Evolutionary conservation across 2,888 invertebrate species (phyloP).

Genomic region (Muschampia plurimacula): DNA sequence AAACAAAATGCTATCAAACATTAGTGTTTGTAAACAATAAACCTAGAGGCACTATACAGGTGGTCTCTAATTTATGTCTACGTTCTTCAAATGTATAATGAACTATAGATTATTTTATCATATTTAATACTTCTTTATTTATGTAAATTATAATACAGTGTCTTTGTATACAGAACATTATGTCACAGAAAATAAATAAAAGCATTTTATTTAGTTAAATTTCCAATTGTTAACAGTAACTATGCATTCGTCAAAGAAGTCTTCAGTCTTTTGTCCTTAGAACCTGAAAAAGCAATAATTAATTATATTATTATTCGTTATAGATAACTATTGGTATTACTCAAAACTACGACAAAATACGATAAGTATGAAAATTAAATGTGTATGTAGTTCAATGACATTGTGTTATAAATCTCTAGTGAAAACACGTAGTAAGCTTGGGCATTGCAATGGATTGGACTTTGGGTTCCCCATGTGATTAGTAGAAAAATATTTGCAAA

Average conservation of each 20-base stretch:
- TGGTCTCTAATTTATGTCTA: not conserved
- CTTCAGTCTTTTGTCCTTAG: conserved; percentile 73
- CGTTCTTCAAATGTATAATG: not conserved
- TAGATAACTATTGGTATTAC: too few species aligned
- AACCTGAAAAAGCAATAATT: conserved; percentile 59
- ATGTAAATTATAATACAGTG: conserved; percentile 37
- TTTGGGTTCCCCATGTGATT: too few species aligned
- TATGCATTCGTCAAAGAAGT: conserved; percentile 65
- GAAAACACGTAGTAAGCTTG: too few species aligned
- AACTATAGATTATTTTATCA: conserved; percentile 11
- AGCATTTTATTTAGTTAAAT: conserved; percentile 52
- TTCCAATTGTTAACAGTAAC: conserved; percentile 55
- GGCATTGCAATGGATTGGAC: too few species aligned
- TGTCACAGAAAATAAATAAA: conserved; percentile 62
- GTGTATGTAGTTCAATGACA: too few species aligned
- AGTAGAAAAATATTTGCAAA: too few species aligned
- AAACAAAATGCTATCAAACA: conserved; percentile 3
- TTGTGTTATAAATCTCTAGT: too few species aligned
- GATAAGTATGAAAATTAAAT: too few species aligned
- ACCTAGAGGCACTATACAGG: not conserved
- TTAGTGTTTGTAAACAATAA: conserved; percentile 1
- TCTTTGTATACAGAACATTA: conserved; percentile 34
- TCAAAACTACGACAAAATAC: too few species aligned
- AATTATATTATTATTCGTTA: too few species aligned
- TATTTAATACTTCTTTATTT: conserved; percentile 18